A percentile compares a stretch with the other conserved stretches of the same genome.
These are phyloP conservation scores for Epinephelus malabaricus DNA, from an alignment of 2,797 vertebrate species.

Conservation along the genomic window DNA sequence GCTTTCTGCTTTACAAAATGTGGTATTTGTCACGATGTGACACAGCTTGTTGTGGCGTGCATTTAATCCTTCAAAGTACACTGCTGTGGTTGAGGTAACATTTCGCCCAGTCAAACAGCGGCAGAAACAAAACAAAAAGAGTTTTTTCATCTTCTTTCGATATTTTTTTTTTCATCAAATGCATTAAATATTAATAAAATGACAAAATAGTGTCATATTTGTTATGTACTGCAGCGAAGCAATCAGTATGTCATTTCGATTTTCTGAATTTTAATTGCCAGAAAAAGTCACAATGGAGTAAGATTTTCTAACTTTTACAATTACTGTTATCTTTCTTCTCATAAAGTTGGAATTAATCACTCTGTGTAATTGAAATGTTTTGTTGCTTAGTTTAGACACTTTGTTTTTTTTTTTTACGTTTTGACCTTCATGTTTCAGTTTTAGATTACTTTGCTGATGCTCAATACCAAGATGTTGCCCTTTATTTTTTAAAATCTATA, in stretches of 20 bases:
- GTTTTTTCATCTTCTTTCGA: background rate
- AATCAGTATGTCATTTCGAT: slow-evolving; percentile 26
- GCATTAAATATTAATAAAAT: background rate
- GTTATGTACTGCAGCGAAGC: slow-evolving; percentile 5
- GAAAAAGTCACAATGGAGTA: slow-evolving; percentile 1
- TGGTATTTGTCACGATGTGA: slow-evolving; percentile 4
- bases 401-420: background rate
- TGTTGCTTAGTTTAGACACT: background rate
- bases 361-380: slow-evolving; percentile 1
- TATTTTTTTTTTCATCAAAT: slow-evolving; percentile 11
- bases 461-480: background rate
- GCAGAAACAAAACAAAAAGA: background rate
- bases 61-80: slow-evolving; percentile 1
- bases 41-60: background rate
- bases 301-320: slow-evolving; percentile 32
- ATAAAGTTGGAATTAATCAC: background rate
- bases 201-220: background rate
- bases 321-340: slow-evolving; percentile 31
- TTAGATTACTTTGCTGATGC: background rate
- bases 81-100: background rate
- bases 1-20: background rate
- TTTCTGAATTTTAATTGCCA: slow-evolving; percentile 7
- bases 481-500: background rate
- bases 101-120: background rate
- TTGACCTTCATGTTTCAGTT: background rate